Evolutionary conservation across 2,113 vertebrate genomes (phyloP).

Genomic region (Gambusia holbrooki): DNA sequence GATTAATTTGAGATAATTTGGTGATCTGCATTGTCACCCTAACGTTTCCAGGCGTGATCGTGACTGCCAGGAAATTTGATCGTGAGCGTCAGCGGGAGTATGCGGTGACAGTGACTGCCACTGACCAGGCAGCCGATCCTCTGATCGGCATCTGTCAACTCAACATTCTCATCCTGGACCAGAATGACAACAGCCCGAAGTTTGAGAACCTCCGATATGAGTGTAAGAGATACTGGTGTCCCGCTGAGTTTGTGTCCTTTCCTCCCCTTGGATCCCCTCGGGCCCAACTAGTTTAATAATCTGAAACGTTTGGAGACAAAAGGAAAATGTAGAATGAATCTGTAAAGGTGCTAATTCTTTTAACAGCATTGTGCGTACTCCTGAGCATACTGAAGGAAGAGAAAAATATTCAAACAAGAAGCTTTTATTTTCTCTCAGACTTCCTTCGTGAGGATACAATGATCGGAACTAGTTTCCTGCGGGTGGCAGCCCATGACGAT

Average conservation of each 20-base stretch:
- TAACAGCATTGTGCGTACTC: too few species aligned
- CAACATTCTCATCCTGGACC: slow-evolving; percentile 87
- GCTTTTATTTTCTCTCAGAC: slow-evolving; percentile 68
- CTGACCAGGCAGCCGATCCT: slow-evolving; percentile 87
- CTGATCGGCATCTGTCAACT: slow-evolving; percentile 91
- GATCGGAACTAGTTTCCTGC: slow-evolving; percentile 89
- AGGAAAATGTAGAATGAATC: too few species aligned
- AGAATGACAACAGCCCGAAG: slow-evolving; percentile 91
- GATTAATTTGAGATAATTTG: too few species aligned
- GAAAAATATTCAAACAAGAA: too few species aligned
- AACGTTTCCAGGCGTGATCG: slow-evolving; percentile 80
- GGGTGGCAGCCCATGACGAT: slow-evolving; percentile 86
- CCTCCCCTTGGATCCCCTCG: too few species aligned
- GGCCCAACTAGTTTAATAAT: too few species aligned
- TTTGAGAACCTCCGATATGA: slow-evolving; percentile 92
- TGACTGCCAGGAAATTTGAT: slow-evolving; percentile 87
- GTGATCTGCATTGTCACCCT: slow-evolving; percentile 26
- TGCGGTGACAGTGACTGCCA: slow-evolving; percentile 88
- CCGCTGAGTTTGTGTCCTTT: too few species aligned
- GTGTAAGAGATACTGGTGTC: slow-evolving; percentile 79
- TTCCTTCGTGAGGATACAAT: slow-evolving; percentile 88
- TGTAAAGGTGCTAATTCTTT: too few species aligned
- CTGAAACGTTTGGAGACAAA: too few species aligned
- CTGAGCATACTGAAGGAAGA: too few species aligned
- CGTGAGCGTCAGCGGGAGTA: slow-evolving; percentile 89